phyloP scores from a whole-genome alignment of 2,888 invertebrate species.

The Tetramorium bicarinatum region DNA sequence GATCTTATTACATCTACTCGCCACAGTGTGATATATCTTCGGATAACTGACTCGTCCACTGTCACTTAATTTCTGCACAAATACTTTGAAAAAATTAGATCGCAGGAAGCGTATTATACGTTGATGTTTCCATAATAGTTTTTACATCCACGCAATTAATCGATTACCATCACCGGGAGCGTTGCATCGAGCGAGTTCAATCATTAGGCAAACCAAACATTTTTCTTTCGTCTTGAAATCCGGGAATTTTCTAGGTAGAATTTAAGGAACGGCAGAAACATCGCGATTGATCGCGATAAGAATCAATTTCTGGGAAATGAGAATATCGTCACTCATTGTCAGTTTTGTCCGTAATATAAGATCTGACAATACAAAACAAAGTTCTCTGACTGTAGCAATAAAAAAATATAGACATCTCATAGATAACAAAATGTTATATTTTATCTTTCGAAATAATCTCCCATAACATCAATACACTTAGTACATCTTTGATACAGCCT shows the following conservation, averaged over 20 bases:
- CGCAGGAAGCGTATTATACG: neutral
- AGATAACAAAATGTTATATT: no score
- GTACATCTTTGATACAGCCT: no score
- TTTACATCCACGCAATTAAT: constrained; percentile 10
- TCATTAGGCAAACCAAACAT: constrained; percentile 66
- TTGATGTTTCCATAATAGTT: constrained; percentile 24
- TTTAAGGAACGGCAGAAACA: constrained; percentile 45
- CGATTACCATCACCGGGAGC: constrained; percentile 1
- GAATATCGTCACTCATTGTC: constrained; percentile 33
- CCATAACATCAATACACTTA: no score
- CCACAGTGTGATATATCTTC: no score
- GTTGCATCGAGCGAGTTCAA: constrained; percentile 49
- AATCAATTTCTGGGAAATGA: constrained; percentile 61
- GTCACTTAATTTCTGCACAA: neutral
- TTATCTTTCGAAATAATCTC: no score
- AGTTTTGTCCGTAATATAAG: constrained; percentile 45
- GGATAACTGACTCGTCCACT: neutral
- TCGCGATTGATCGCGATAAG: constrained; percentile 64
- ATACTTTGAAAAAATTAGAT: constrained; percentile 16
- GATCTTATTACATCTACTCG: neutral
- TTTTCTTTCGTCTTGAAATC: constrained; percentile 59
- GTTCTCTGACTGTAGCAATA: no score
- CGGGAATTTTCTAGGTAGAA: constrained; percentile 42
- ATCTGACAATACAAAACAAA: no score
- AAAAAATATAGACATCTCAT: no score